Base-by-base conservation (phyloP, 2,888 invertebrate genomes). In the Beris morrisii region DNA sequence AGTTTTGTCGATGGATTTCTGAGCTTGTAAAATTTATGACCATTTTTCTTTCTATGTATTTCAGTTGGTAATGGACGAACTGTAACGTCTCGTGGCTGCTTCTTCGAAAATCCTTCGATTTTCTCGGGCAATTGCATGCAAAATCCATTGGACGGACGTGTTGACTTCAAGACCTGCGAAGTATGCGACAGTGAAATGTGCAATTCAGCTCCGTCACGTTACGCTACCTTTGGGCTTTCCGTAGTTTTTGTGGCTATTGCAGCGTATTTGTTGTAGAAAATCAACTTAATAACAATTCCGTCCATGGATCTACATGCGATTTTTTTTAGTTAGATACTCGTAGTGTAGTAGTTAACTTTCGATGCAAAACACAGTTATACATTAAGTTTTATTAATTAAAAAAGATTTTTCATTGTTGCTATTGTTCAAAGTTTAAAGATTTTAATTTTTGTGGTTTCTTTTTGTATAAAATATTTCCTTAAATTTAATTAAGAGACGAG, bases 51-150 rank as follows among this genome's bases (percentile, higher is more conserved):
- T 15, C 12, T 2, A 48, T 22, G n/a, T 48, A 38, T 38, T 38
- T 38, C 38, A 61, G 61, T 61, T 15, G 61, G 46, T 11, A 61
- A 52, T 38, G 61, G 61, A 12, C 61, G 50, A 61, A 61, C 61
- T 5, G 61, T 61, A 7, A 52, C 61, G 22, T 32, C 50, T 13
- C 61, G 61, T 38, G 61, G 61, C 22, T 61, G 61, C 52, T 61
- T 61, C 61, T 61, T 61, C 15, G 61, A 61, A 22, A 61, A 61
- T 43, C 61, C 61, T n/a, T 50, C 61, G 13, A 32, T 61, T 5
- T 61, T 61, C 52, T 61, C 61, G 7, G 61, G 61, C 32, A 61
- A 61, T 52, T 61, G 61, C 38, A 61, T 61, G 61, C 50, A 45
- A 32, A 61, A 61, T 61, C 61, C 61, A 22, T 61, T 61, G 61